Conservation (phyloP, 2,113 vertebrate genomes). For the Microtus ochrogaster region DNA sequence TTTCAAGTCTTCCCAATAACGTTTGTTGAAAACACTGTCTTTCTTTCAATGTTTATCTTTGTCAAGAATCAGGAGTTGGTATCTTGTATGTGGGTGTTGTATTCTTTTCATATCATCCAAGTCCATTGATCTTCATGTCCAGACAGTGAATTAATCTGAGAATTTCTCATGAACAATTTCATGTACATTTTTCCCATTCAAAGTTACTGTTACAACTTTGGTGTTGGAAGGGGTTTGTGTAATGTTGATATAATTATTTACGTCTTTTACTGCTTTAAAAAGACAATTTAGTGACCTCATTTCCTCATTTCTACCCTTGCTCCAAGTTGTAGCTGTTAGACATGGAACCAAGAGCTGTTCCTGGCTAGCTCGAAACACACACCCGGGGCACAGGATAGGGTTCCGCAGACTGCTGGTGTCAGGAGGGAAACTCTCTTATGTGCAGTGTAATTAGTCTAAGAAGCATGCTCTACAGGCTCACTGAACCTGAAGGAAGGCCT, state of each 20-base stretch:
- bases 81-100: neutral
- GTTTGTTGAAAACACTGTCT: neutral
- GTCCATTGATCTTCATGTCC: neutral
- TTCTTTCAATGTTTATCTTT: neutral
- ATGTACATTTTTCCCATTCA: neutral
- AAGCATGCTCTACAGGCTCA: neutral
- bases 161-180: neutral
- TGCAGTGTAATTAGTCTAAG: neutral
- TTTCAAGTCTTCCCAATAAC: neutral
- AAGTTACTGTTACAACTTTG: neutral
- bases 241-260: neutral
- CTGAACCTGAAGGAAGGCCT: neutral
- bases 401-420: neutral
- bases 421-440: neutral
- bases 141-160: neutral
- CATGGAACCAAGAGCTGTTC: neutral
- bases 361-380: neutral
- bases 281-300: neutral
- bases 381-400: neutral
- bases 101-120: neutral
- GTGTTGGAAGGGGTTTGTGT: neutral
- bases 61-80: neutral
- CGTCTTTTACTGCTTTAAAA: neutral
- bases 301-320: neutral
- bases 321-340: neutral